Evolutionary conservation across 2,888 invertebrate species (phyloP), one percentile per base, ranked within the genome.

Genomic region (Clunio marinus): DNA sequence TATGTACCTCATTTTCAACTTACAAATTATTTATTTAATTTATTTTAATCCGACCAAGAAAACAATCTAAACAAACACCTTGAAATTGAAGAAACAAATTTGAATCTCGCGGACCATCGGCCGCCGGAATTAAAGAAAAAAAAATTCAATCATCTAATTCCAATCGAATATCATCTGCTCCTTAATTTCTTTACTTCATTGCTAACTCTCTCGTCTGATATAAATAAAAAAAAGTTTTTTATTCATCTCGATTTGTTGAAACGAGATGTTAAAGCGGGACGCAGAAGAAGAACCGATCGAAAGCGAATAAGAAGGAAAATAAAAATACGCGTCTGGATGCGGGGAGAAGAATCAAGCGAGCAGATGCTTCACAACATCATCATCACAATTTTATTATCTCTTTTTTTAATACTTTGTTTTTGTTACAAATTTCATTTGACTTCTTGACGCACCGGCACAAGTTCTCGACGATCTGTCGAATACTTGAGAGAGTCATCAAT

Each of bases 101-200:
- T n/a, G n/a, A 41, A 41, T 3, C 41, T 2, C 41, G 41, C 51
- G 51, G 51, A 51, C 22, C 51, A 51, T 51, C 22, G 51, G 20
- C 17, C 20, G 22, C 20, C 20, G n/a, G 51, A 20, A 51, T 51
- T 17, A 20, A 20, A 51, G 20, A 8, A 17, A 20, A 20, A 45
- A 4, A 45, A 45, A 51, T 51, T 51, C 51, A 60, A 63, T 63
- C 63, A 63, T 46, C 37, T 46, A 63, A 63, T 63, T 63, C 41
- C 63, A 37, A 63, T 63, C 63, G 63, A 63, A 63, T 63, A 63
- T 63, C 63, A 63, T 63, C 63, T 63, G 63, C 63, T 63, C 45
- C 63, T 63, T 63, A 25, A 63, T 63, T 46, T 45, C 35, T 60
- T 60, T 17, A 8, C 37, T 55, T 25, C 24, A n/a, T 25, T 55